These are phyloP conservation scores for Anniella stebbinsi DNA, from an alignment of 2,797 vertebrate genomes.

Conservation along the genomic window DNA sequence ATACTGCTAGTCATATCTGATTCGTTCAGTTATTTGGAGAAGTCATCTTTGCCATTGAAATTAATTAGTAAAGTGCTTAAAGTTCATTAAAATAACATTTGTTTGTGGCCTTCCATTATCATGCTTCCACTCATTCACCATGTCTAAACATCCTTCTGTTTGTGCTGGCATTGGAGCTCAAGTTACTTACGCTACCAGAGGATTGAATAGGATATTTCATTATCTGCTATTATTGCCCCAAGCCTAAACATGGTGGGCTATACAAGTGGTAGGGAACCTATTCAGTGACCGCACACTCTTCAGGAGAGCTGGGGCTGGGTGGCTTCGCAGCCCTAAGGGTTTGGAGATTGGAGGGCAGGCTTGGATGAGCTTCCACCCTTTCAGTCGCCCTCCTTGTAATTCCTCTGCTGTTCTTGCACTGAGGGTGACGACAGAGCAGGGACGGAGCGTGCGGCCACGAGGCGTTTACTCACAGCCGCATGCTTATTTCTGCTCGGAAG, in stretches of 20 bases:
- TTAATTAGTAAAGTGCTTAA: constrained; percentile 21
- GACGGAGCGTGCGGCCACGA: too few relatives aligned
- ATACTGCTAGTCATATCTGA: constrained; percentile 28
- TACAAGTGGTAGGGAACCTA: background rate
- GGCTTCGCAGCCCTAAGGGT: too few relatives aligned
- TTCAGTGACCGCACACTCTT: too few relatives aligned
- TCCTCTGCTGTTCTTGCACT: too few relatives aligned
- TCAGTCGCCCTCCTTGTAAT: too few relatives aligned
- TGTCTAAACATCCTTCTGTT: background rate
- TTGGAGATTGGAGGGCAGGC: too few relatives aligned
- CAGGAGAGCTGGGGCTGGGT: too few relatives aligned
- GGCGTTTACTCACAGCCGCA: too few relatives aligned
- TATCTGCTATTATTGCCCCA: background rate
- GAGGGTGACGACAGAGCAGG: too few relatives aligned
- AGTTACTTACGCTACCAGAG: background rate
- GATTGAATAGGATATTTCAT: background rate
- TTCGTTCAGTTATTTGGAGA: constrained; percentile 42
- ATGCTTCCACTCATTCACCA: background rate
- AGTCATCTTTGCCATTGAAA: background rate
- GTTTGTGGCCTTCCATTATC: constrained; percentile 10
- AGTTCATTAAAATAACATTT: constrained; percentile 23
- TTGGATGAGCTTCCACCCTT: too few relatives aligned
- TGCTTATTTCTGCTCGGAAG: too few relatives aligned
- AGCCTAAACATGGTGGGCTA: background rate
- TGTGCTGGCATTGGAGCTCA: background rate